phyloP scores from a whole-genome alignment of 2,888 invertebrate species.

The Drosophila kanekoi region DNA sequence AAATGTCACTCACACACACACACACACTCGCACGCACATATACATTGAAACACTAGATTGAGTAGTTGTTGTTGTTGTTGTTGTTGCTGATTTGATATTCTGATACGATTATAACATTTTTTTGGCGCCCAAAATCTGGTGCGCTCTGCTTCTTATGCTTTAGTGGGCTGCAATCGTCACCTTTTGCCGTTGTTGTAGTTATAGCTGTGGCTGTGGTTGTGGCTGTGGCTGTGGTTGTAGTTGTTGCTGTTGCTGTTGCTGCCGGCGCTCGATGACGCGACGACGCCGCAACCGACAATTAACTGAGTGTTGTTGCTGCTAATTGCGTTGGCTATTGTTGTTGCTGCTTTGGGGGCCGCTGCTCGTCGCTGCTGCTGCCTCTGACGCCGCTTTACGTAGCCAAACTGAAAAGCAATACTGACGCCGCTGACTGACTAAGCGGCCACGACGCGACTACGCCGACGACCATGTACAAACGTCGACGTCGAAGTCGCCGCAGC shows the following conservation, averaged over 20 bases:
- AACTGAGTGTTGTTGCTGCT: constrained; percentile 37
- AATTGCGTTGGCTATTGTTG: constrained; percentile 24
- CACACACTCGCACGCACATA: constrained; percentile 15
- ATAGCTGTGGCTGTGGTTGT: constrained; percentile 6
- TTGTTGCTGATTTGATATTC: constrained; percentile 8
- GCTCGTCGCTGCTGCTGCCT: constrained; percentile 52
- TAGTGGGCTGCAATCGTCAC: constrained; percentile 64
- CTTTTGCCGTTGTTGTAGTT: constrained; percentile 50
- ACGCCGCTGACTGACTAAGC: constrained; percentile 74
- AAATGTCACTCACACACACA: constrained; percentile 10
- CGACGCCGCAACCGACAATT: constrained; percentile 52
- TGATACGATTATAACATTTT: constrained; percentile 44
- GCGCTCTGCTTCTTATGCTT: constrained; percentile 26
- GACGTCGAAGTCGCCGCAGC: constrained; percentile 53
- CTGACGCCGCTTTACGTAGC: constrained; percentile 71
- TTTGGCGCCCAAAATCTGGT: constrained; percentile 70
- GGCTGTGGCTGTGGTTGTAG: constrained; percentile 18
- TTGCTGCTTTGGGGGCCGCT: constrained; percentile 44
- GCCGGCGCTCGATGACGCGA: constrained; percentile 62
- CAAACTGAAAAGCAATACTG: constrained; percentile 73
- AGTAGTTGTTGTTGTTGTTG: constrained; percentile 21
- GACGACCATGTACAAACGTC: constrained; percentile 29
- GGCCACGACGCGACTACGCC: constrained; percentile 56
- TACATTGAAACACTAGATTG: constrained; percentile 20
- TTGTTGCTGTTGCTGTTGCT: constrained; percentile 17